A percentile compares a stretch with the other conserved stretches of the same genome.
Evolutionary conservation across 2,797 vertebrate species (phyloP).

Genomic region (Oreortyx pictus): DNA sequence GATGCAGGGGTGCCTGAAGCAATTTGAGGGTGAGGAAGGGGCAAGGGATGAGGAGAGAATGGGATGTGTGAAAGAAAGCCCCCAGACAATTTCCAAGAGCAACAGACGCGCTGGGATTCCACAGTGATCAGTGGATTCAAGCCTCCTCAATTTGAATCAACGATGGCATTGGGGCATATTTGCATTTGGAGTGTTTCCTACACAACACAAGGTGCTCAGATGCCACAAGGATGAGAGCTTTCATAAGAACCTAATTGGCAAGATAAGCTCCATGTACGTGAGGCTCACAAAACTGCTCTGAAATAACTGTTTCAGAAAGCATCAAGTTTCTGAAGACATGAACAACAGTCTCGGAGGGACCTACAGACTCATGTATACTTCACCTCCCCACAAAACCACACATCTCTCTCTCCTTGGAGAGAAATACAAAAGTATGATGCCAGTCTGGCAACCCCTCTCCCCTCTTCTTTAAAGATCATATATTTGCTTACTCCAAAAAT

Average conservation of each 20-base stretch:
- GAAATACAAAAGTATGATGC: not conserved
- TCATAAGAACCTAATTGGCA: not conserved
- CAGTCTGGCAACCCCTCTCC: not conserved
- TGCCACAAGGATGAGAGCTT: fast-evolving
- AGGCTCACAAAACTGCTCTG: not conserved
- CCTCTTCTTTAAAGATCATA: fast-evolving
- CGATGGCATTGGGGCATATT: not conserved
- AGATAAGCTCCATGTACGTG: fast-evolving
- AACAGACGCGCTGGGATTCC: not conserved
- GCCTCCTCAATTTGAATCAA: not conserved
- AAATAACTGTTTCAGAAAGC: not conserved
- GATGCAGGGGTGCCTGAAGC: fast-evolving
- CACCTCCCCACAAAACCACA: not conserved
- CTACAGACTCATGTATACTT: not conserved
- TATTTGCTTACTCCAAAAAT: not conserved
- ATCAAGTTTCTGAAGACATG: not conserved
- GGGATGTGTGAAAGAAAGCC: fast-evolving
- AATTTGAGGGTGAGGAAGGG: not conserved
- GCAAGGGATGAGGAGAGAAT: not conserved
- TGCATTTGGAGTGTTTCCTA: not conserved
- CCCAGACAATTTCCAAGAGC: not conserved
- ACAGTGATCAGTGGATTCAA: not conserved
- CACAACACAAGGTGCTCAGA: not conserved
- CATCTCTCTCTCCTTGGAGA: not conserved
- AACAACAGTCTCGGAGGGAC: not conserved